phyloP scores from a whole-genome alignment of 2,888 invertebrate genomes.

The Saturnia japonica region DNA sequence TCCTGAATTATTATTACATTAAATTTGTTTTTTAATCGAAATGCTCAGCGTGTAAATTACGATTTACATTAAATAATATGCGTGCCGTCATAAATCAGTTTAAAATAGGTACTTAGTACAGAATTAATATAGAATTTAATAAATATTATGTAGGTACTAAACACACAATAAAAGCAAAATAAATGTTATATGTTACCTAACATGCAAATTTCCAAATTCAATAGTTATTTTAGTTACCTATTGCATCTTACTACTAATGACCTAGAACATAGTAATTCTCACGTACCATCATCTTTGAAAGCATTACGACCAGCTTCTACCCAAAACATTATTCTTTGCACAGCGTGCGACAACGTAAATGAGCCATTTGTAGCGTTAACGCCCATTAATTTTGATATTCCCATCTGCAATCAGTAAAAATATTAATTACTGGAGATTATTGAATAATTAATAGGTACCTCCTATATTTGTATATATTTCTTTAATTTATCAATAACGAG shows the following conservation, averaged over 20 bases:
- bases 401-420: constrained; percentile 52
- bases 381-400: constrained; percentile 54
- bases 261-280: background rate
- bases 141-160: too few relatives aligned
- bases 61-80: too few relatives aligned
- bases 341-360: constrained; percentile 61
- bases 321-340: constrained; percentile 78
- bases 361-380: constrained; percentile 31
- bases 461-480: background rate
- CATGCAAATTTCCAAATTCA: constrained; percentile 1
- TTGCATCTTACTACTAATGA: background rate
- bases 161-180: too few relatives aligned
- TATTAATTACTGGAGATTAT: background rate
- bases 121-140: too few relatives aligned
- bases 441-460: background rate
- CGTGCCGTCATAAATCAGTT: too few relatives aligned
- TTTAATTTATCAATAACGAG: background rate
- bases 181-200: background rate
- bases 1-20: too few relatives aligned
- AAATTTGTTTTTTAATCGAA: too few relatives aligned
- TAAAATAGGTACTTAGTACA: too few relatives aligned
- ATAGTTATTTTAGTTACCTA: background rate
- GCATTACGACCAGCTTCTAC: constrained; percentile 75
- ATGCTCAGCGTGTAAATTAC: too few relatives aligned
- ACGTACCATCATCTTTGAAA: constrained; percentile 74